Evolutionary conservation across 2,113 vertebrate species (phyloP), one percentile per base, ranked within the genome.

Genomic region (Scolopax mira): DNA sequence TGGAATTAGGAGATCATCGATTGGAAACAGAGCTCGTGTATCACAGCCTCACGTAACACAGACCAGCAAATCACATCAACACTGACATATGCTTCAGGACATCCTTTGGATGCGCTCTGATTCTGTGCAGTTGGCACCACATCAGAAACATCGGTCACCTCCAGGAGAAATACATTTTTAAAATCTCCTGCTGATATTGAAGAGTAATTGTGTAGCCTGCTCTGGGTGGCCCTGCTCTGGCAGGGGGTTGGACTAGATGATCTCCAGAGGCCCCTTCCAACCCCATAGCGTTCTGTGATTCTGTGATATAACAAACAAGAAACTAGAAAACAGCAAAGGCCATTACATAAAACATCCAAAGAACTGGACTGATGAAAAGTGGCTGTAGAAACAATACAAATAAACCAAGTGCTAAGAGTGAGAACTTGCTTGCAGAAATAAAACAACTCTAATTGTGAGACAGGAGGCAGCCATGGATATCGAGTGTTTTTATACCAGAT

Each of bases 401-500:
- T 31, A 66, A 79, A 61, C 30, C 13, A 64, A 78, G 37, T 1
- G 7, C n/a, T 21, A 69, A 64, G 35, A 17, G 18, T 0, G 1
- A 85, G 35, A 93, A 84, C 35, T 75, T 49, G 55, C 46, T 72
- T 8, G 6, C 66, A 71, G 35, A 65, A 80, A 74, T 27, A 70
- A 91, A 90, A 22, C 2, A 30, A 67, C 57, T 58, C 87, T 95
- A 96, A 98, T 97, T 99, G 98, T 97, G 98, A 98, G 98, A 98
- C 85, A 98, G 97, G 91, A 98, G 98, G 97, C 98, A 99, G 97
- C 98, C 97, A 97, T 98, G 98, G 98, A 98, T 98, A 97, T 97
- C 98, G 97, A 98, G 96, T 98, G 89, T 98, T 98, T 98, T 96
- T 85, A 89, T 97, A 97, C 96, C 98, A 98, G 94, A 96, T 97